Conservation (phyloP, 2,113 vertebrate species). For the Pygathrix nemaeus region DNA sequence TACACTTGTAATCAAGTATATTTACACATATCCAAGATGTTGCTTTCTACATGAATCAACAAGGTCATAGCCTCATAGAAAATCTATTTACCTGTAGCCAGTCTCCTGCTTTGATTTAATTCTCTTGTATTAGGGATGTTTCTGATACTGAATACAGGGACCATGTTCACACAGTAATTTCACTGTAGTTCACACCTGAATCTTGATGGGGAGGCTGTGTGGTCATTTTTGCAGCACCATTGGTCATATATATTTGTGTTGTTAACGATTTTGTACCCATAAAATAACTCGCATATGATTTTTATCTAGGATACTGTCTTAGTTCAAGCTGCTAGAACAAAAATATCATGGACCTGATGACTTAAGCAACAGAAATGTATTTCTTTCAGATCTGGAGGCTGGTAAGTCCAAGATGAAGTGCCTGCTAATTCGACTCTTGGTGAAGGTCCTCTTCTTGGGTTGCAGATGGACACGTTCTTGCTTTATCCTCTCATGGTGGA, state of each 20-base stretch:
- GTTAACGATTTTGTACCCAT: neutral
- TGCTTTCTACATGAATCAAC: neutral
- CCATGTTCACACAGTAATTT: neutral
- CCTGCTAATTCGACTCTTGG: neutral
- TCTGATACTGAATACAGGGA: neutral
- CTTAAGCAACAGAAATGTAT: neutral
- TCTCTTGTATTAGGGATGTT: neutral
- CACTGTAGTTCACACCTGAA: neutral
- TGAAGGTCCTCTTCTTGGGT: neutral
- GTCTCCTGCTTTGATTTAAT: neutral
- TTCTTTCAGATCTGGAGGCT: neutral
- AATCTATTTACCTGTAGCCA: neutral
- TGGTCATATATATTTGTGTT: neutral
- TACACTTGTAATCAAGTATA: neutral
- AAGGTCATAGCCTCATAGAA: neutral
- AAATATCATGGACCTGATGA: neutral
- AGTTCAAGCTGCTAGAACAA: neutral
- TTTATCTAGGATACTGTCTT: neutral
- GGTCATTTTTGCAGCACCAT: neutral
- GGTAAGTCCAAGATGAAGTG: neutral
- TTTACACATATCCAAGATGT: neutral
- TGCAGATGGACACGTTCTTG: neutral
- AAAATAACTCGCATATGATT: neutral
- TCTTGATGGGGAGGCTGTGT: neutral
- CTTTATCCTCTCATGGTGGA: neutral